These are phyloP conservation scores for Linnaemya vulpina DNA, from an alignment of 2,888 invertebrate genomes.

Conservation along the genomic window DNA sequence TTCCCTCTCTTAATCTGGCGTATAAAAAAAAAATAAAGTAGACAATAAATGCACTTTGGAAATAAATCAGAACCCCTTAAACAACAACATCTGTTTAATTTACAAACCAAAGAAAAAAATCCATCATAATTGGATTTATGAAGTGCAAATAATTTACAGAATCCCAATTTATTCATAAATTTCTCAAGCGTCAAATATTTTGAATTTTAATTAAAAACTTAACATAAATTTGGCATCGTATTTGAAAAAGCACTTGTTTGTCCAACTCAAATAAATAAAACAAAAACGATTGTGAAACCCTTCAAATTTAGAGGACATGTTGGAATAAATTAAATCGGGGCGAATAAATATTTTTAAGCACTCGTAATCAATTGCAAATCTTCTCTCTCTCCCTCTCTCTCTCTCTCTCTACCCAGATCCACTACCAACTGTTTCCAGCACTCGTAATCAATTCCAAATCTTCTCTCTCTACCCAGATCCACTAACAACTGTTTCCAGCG, in stretches of 20 bases:
- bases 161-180: conserved; percentile 15
- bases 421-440: no score
- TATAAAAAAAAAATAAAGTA: neutral
- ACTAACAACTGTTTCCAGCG: no score
- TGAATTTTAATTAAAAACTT: conserved; percentile 5
- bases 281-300: conserved; percentile 1
- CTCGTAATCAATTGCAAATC: no score
- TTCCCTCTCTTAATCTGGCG: neutral
- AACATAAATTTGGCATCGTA: conserved; percentile 9
- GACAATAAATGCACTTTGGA: conserved; percentile 38
- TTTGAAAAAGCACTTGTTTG: neutral
- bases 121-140: conserved; percentile 62
- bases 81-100: conserved; percentile 69
- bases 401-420: no score
- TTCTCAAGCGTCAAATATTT: conserved; percentile 21
- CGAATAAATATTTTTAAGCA: no score
- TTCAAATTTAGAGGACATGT: neutral
- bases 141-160: conserved; percentile 32
- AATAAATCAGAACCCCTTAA: conserved; percentile 21
- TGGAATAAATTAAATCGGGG: neutral
- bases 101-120: conserved; percentile 8
- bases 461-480: no score
- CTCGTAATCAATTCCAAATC: no score
- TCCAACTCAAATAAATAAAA: neutral
- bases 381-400: no score